These are phyloP conservation scores for Antennarius maculatus DNA, from an alignment of 2,797 vertebrate genomes.

Conservation along the genomic window DNA sequence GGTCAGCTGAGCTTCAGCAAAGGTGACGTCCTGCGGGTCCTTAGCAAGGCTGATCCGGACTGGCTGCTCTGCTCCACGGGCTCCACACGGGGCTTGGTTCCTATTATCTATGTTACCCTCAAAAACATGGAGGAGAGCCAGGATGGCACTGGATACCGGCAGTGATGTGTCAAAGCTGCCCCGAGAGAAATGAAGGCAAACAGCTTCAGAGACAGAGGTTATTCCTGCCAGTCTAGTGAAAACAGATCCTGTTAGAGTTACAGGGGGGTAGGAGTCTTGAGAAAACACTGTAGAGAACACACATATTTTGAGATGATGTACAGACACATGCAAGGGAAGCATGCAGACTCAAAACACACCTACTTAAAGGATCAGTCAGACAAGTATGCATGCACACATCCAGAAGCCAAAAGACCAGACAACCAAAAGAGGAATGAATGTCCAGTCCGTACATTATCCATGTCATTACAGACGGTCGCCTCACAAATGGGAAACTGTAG, in stretches of 20 bases:
- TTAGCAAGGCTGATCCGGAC: slow-evolving; percentile 86
- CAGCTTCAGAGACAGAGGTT: neutral
- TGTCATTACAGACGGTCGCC: slow-evolving; percentile 6
- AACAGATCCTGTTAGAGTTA: slow-evolving; percentile 3
- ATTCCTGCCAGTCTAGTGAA: neutral
- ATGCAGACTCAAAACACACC: slow-evolving; percentile 52
- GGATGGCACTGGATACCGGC: slow-evolving; percentile 15
- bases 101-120: slow-evolving; percentile 91
- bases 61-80: slow-evolving; percentile 89
- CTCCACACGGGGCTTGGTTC: slow-evolving; percentile 85
- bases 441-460: slow-evolving; percentile 15
- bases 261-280: neutral
- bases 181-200: neutral
- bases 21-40: slow-evolving; percentile 86
- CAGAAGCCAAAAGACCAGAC: slow-evolving; percentile 45
- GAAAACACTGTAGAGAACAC: slow-evolving; percentile 18
- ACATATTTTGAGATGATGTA: slow-evolving; percentile 26
- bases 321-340: slow-evolving; percentile 45
- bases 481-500: neutral
- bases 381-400: slow-evolving; percentile 59
- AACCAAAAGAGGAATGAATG: slow-evolving; percentile 45
- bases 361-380: slow-evolving; percentile 33
- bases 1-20: slow-evolving; percentile 95
- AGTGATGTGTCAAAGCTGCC: slow-evolving; percentile 28
- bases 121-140: slow-evolving; percentile 63